These are phyloP conservation scores for Labeo calbasu DNA, from an alignment of 2,797 vertebrate species.

Conservation along the genomic window DNA sequence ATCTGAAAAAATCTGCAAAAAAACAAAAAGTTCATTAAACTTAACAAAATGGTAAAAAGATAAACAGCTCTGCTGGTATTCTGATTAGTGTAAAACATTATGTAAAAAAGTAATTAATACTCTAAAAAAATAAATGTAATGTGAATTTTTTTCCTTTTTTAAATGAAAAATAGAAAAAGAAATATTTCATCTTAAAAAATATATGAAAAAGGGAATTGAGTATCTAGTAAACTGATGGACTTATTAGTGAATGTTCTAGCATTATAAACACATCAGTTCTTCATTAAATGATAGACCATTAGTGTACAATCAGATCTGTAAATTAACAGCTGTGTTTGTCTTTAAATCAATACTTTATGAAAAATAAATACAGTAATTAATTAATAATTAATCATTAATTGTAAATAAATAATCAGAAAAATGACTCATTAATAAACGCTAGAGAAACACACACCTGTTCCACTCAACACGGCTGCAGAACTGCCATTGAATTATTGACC, in stretches of 20 bases:
- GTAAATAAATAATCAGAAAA: neutral
- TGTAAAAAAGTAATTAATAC: no score
- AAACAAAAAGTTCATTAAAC: no score
- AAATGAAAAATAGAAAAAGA: neutral
- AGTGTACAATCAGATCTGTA: neutral
- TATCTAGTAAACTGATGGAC: neutral
- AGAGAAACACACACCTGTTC: slow-evolving; percentile 4
- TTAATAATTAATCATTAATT: neutral
- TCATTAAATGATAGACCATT: neutral
- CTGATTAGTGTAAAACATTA: no score
- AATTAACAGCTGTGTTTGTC: neutral
- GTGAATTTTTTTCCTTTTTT: neutral
- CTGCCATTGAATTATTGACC: slow-evolving; percentile 1
- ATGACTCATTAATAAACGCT: neutral
- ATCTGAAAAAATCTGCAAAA: no score
- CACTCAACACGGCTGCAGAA: neutral
- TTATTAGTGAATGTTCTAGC: neutral
- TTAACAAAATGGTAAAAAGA: no score
- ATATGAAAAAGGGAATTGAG: neutral
- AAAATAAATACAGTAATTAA: no score
- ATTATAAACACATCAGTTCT: neutral
- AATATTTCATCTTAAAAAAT: neutral
- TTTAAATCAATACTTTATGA: no score
- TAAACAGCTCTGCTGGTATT: no score
- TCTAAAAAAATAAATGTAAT: no score